phyloP scores from a whole-genome alignment of 2,888 invertebrate genomes.

The Pyrochroa serraticornis region DNA sequence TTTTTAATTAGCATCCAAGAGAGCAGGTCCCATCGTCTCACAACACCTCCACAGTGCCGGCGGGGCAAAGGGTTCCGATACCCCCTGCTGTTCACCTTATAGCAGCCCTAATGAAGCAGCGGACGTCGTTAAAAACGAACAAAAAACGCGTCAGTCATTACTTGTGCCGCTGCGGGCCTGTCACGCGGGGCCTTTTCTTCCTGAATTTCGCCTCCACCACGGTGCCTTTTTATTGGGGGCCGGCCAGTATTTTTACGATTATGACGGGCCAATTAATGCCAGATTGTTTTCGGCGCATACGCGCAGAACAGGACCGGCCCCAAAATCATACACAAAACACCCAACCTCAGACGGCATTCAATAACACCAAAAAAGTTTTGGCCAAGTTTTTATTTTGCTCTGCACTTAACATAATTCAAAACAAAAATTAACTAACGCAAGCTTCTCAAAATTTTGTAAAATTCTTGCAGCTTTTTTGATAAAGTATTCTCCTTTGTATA shows the following conservation, averaged over 20 bases:
- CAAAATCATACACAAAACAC: too few species aligned
- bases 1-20: slow-evolving; percentile 20
- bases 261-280: slow-evolving; percentile 25
- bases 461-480: too few species aligned
- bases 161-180: slow-evolving; percentile 30
- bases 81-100: slow-evolving; percentile 29
- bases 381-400: too few species aligned
- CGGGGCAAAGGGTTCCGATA: slow-evolving; percentile 33
- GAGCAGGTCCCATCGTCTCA: slow-evolving; percentile 14
- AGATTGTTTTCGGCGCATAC: slow-evolving; percentile 8
- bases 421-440: too few species aligned
- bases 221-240: slow-evolving; percentile 15
- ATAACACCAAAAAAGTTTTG: too few species aligned
- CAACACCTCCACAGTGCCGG: slow-evolving; percentile 39
- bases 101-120: slow-evolving; percentile 52
- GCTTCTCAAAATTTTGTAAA: too few species aligned
- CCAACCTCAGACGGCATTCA: too few species aligned
- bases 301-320: too few species aligned
- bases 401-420: too few species aligned
- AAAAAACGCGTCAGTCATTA: slow-evolving; percentile 36
- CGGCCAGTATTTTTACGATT: slow-evolving; percentile 19
- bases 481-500: too few species aligned
- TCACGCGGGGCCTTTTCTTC: slow-evolving; percentile 33
- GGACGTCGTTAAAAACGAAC: slow-evolving; percentile 48
- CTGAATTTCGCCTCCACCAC: slow-evolving; percentile 32